Conservation (phyloP, 1,140 invertebrate genomes). For the Drosophila malerkotliana region DNA sequence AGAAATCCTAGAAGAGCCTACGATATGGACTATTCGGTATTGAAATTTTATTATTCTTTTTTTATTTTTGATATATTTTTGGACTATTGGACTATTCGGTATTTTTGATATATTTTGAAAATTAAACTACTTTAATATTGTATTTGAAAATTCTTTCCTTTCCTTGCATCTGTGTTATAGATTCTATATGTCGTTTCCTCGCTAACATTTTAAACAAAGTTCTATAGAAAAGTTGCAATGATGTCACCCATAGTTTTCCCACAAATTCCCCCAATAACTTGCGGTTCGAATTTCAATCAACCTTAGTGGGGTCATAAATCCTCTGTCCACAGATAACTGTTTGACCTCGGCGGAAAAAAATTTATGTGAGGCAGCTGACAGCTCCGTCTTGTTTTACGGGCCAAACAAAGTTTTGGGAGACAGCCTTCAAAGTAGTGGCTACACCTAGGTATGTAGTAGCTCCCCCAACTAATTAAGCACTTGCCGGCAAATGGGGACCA, state of each 20-base stretch:
- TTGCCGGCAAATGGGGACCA: conserved; percentile 6
- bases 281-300: conserved; percentile 31
- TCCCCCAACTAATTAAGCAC: conserved; percentile 26
- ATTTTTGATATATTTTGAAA: no score
- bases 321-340: conserved; percentile 14
- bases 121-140: no score
- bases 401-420: not conserved
- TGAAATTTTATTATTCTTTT: no score
- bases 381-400: conserved; percentile 21
- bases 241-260: conserved; percentile 46
- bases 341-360: conserved; percentile 27
- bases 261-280: conserved; percentile 1
- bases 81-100: no score
- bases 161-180: no score
- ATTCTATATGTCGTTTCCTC: no score
- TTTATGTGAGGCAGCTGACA: conserved; percentile 40
- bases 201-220: not conserved
- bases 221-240: not conserved
- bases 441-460: conserved; percentile 1
- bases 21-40: no score
- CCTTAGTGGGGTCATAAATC: conserved; percentile 32
- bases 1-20: no score
- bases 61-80: no score
- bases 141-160: no score
- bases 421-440: conserved; percentile 13